Percentiles rank a stretch among this genome's conserved stretches.
These are phyloP conservation scores for Bombus ignitus DNA, from an alignment of 1,140 invertebrate genomes.

Conservation along the genomic window DNA sequence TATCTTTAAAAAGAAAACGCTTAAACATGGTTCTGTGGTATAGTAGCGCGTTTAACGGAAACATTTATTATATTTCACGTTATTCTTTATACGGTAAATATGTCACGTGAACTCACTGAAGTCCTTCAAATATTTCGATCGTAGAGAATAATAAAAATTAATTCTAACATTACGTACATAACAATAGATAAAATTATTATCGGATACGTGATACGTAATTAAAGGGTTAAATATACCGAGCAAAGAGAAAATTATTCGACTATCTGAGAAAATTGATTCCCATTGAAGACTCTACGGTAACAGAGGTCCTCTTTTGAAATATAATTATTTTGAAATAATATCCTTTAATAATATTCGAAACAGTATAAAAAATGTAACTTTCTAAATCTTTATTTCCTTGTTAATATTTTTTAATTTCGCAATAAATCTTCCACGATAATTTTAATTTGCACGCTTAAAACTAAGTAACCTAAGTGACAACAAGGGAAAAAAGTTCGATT, in stretches of 20 bases:
- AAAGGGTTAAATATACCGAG: too few relatives aligned
- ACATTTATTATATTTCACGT: neutral
- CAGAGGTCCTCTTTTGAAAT: too few relatives aligned
- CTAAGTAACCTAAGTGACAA: neutral
- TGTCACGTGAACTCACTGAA: too few relatives aligned
- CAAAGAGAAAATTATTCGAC: too few relatives aligned
- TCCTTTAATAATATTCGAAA: too few relatives aligned
- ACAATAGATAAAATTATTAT: too few relatives aligned
- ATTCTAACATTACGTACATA: too few relatives aligned
- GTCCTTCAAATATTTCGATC: neutral
- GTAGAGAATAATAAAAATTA: neutral
- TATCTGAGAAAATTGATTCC: too few relatives aligned
- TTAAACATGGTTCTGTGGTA: neutral
- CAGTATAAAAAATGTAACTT: neutral
- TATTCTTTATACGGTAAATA: neutral
- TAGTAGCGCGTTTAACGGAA: neutral
- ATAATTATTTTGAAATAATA: too few relatives aligned
- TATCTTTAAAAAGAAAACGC: neutral
- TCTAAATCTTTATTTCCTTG: neutral
- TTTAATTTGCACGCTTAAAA: neutral
- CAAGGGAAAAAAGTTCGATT: neutral
- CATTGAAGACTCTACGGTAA: too few relatives aligned
- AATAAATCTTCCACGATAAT: neutral
- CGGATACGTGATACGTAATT: too few relatives aligned
- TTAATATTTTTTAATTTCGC: neutral